Base-by-base conservation (phyloP, 2,888 invertebrate genomes). In the Drosophila prostipennis region DNA sequence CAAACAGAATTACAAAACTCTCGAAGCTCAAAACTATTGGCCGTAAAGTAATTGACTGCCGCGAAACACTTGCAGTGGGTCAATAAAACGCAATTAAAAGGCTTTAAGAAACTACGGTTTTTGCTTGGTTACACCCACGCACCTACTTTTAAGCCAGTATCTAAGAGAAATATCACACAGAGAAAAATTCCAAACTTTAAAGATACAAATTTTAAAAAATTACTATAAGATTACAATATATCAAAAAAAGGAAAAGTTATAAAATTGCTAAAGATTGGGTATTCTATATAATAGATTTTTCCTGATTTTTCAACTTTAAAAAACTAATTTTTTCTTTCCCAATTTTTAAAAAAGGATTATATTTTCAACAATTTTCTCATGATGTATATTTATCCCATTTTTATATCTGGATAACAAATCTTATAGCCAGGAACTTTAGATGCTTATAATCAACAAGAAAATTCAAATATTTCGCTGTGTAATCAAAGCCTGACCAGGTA, bases 1-100 rank as follows among this genome's bases (percentile, higher is more conserved):
- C 60, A 57, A 63, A 79, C 60, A 73, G 55, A 70, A 70, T 70
- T 63, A 58, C 77, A 63, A 71, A 60, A 77, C 57, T 19, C 52
- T 46, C 49, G 46, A 16, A 16, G 53, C 61, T 40, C 43, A 40
- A 51, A 37, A 60, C 42, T 19, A 49, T 65, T 19, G 51, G 55
- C 55, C 45, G 39, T 69, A 34, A 69, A 55, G 55, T 48, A 37
- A 67, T 65, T 70, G 70, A 23, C 36, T 63, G 37, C n/a, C 23
- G 57, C 58, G 45, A 40, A 37, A 46, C 53, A 39, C 39, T 52
- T n/a, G n/a, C 52, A 67, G 67, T 67, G 52, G 65, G 67, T 64
- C 61, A 63, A 63, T 63, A 61, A 7, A n/a, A 40, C 26, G 40
- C 29, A 26, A 48, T 63, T 40, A 65, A 48, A 58, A 26, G 42